Percentiles rank a stretch among this genome's conserved stretches.
Evolutionary conservation across 2,113 vertebrate species (phyloP).

Genomic region (Syrrhaptes paradoxus): DNA sequence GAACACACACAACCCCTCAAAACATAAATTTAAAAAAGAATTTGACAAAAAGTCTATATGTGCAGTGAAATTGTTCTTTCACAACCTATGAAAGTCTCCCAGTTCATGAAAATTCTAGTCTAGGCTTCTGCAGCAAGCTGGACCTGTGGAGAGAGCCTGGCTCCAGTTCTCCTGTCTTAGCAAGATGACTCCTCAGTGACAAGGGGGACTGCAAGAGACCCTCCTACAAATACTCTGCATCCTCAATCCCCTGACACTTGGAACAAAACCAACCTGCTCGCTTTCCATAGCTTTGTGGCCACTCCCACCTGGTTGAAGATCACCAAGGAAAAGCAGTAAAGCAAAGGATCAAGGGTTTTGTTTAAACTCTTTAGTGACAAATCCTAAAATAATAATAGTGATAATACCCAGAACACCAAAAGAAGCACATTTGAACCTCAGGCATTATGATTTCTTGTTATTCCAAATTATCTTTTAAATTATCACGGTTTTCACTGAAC

Average conservation of each 20-base stretch:
- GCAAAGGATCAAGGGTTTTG: background rate
- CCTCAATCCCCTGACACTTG: background rate
- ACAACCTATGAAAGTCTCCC: background rate
- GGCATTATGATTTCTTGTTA: slow-evolving; percentile 1
- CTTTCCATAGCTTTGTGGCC: background rate
- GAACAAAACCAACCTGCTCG: background rate
- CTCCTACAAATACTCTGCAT: background rate
- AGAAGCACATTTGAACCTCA: background rate
- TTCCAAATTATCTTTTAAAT: slow-evolving; percentile 53
- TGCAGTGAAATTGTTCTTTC: background rate
- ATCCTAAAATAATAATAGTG: background rate
- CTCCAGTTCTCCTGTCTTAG: background rate
- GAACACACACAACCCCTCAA: background rate
- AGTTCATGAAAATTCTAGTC: background rate
- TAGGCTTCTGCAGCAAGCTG: background rate
- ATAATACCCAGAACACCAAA: background rate
- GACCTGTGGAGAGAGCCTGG: background rate
- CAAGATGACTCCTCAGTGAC: background rate
- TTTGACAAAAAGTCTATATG: background rate
- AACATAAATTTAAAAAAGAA: background rate
- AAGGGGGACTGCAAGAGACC: background rate
- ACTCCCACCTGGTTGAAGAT: background rate
- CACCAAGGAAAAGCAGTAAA: background rate
- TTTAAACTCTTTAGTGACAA: slow-evolving; percentile 20
- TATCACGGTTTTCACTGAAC: slow-evolving; percentile 52